Conservation (phyloP, 1,140 invertebrate genomes). For the Chironomus tepperi region DNA sequence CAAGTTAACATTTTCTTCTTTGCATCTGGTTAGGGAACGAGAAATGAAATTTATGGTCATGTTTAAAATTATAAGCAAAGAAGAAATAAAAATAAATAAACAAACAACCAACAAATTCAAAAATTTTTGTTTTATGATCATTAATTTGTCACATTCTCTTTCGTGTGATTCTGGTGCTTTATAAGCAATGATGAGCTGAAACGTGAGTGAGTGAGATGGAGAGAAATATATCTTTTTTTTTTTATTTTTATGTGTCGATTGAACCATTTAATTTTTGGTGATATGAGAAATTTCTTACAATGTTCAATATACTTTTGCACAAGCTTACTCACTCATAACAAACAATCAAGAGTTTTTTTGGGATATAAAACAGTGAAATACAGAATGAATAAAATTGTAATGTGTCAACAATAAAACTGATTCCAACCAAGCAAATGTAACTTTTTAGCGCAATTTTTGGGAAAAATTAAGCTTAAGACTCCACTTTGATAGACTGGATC, state of each 20-base stretch:
- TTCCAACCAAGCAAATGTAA: too few species aligned
- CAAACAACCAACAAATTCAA: neutral
- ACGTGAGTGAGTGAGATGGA: neutral
- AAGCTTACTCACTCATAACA: neutral
- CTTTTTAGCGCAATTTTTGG: too few species aligned
- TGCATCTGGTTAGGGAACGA: too few species aligned
- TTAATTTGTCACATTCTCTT: slow-evolving; percentile 22
- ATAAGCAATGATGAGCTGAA: neutral
- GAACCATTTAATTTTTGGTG: slow-evolving; percentile 15
- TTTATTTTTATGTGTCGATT: slow-evolving; percentile 18
- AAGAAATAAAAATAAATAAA: slow-evolving; percentile 2
- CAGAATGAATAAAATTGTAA: neutral
- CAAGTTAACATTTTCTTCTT: too few species aligned
- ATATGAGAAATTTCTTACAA: neutral
- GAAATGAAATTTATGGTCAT: neutral
- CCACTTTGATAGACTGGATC: too few species aligned
- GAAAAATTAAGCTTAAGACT: too few species aligned
- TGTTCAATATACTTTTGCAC: neutral
- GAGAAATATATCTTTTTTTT: neutral
- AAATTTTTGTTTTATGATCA: slow-evolving; percentile 18
- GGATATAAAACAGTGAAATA: neutral
- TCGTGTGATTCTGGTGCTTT: neutral
- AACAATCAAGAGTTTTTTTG: neutral
- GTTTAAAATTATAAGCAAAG: neutral
- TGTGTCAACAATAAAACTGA: slow-evolving; percentile 7